A percentile compares a stretch with the other conserved stretches of the same genome.
These are phyloP conservation scores for Myopa tessellatipennis DNA, from an alignment of 2,888 invertebrate species.

Conservation along the genomic window DNA sequence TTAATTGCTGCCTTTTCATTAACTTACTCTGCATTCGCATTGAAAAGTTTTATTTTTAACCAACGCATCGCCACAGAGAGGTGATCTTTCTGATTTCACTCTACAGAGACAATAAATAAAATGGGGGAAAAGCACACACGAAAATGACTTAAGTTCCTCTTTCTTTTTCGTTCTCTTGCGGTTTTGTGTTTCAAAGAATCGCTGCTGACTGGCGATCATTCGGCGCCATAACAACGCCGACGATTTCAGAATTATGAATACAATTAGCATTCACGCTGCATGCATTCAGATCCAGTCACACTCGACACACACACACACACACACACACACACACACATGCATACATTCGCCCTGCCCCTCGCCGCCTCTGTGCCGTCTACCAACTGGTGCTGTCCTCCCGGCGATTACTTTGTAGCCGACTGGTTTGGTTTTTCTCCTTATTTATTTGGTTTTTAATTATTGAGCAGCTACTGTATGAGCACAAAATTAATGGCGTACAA, in stretches of 20 bases:
- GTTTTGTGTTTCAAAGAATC: neutral
- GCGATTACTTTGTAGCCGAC: neutral
- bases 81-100: neutral
- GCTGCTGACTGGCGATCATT: constrained; percentile 4
- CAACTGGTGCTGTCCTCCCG: neutral
- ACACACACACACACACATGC: neutral
- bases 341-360: neutral
- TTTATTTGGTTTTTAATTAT: constrained; percentile 33
- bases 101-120: neutral
- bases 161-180: neutral
- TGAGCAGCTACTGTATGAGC: constrained; percentile 27
- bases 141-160: neutral
- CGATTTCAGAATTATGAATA: constrained; percentile 47
- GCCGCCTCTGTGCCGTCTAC: neutral
- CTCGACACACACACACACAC: neutral
- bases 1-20: constrained; percentile 10
- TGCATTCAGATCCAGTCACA: neutral
- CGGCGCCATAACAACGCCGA: constrained; percentile 46
- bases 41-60: neutral
- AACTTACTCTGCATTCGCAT: neutral
- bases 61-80: neutral
- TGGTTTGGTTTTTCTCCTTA: neutral
- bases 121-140: too few relatives aligned
- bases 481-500: constrained; percentile 33
- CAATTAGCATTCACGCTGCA: constrained; percentile 15